A percentile compares a stretch with the other conserved stretches of the same genome.
These are phyloP conservation scores for Ramphastos sulfuratus DNA, from an alignment of 2,113 vertebrate species.

Conservation along the genomic window DNA sequence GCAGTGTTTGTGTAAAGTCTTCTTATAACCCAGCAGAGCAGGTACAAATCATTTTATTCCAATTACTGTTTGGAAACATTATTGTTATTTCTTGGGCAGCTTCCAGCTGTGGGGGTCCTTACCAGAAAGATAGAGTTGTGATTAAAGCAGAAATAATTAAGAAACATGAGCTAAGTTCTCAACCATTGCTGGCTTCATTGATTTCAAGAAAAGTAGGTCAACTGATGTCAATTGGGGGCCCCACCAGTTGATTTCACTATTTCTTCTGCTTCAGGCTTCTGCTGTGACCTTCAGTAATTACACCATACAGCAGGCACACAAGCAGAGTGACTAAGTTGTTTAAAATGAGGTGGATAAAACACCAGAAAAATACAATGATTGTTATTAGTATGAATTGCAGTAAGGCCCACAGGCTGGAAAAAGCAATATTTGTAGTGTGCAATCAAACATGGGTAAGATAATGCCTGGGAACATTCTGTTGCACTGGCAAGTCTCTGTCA, in stretches of 20 bases:
- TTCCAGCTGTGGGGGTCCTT: neutral
- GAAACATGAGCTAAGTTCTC: constrained; percentile 15
- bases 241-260: neutral
- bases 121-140: neutral
- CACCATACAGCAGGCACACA: neutral
- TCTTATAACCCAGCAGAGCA: neutral
- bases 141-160: constrained; percentile 44
- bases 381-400: neutral
- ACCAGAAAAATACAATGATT: neutral
- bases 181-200: constrained; percentile 17
- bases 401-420: neutral
- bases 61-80: neutral
- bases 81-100: neutral
- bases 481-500: neutral
- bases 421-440: neutral
- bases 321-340: neutral
- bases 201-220: constrained; percentile 41
- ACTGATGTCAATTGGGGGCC: constrained; percentile 24
- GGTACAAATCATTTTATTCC: neutral
- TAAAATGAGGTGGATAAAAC: constrained; percentile 31
- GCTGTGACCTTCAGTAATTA: constrained; percentile 52
- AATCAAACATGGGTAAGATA: neutral
- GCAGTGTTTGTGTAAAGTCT: neutral
- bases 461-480: neutral
- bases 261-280: constrained; percentile 40